Base-by-base conservation (phyloP, 2,113 vertebrate genomes). In the Corythaeola cristata region DNA sequence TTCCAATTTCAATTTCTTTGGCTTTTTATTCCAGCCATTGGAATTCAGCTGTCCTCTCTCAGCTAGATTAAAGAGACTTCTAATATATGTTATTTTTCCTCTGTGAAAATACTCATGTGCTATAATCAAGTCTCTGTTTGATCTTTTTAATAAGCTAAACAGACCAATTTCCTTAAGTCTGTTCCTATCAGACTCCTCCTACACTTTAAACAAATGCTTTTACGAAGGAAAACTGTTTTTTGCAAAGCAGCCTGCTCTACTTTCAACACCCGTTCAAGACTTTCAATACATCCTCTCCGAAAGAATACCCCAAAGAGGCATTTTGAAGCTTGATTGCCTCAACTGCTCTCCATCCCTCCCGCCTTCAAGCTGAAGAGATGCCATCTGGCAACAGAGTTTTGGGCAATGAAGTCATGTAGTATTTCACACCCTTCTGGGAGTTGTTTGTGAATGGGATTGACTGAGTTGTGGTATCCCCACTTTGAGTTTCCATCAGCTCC, bases 101-200 rank as follows among this genome's bases (percentile, higher is more conserved):
- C 0, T 0, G 53, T 76, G 77, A 97, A 95, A 93, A 96, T 69
- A 87, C 66, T 92, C 76, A 53, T 6, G 21, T 62, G 58, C 41
- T 71, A 41, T 62, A 96, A 97, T 93, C 89, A 92, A 85, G 58
- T 8, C 45, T 62, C 53, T 55, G 50, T 93, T 95, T 95, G 86
- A 95, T 95, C 95, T 95, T 89, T 87, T 62, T 78, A 90, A 96
- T 88, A 66, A 95, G 20, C 47, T 76, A 79, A 95, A 96, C 84
- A 85, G 71, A 69, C 26, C 24, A 26, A 94, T 95, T 96, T 97
- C 73, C 83, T 90, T 22, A 64, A 45, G 35, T 78, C 14, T 73
- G 44, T 41, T 89, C n/a, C 81, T 88, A 62, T 95, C 81, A 85
- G 62, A 41, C 11, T 15, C 75, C 62, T 88, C 67, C 55, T 82